Evolutionary conservation across 2,888 invertebrate species (phyloP).

Genomic region (Shargacucullia verbasci): DNA sequence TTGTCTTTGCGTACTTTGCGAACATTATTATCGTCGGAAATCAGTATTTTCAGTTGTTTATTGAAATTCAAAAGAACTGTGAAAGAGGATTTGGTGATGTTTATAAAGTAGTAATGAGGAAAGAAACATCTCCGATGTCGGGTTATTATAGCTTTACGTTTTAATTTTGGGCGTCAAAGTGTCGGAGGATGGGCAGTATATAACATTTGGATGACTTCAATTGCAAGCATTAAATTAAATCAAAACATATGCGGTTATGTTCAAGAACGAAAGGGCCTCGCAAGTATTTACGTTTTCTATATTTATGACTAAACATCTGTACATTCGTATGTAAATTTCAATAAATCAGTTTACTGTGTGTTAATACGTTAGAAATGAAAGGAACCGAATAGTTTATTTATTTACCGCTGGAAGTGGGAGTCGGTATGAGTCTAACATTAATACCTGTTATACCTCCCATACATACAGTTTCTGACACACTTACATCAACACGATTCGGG

Average conservation of each 20-base stretch:
- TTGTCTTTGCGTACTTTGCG: slow-evolving; percentile 79
- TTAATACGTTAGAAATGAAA: slow-evolving; percentile 65
- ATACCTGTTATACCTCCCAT: slow-evolving; percentile 63
- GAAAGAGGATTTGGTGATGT: slow-evolving; percentile 76
- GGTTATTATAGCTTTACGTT: slow-evolving; percentile 28
- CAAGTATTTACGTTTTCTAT: slow-evolving; percentile 51
- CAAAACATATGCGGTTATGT: slow-evolving; percentile 23
- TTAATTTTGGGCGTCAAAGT: slow-evolving; percentile 36
- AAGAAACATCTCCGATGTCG: slow-evolving; percentile 59
- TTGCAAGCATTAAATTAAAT: slow-evolving; percentile 31
- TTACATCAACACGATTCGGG: slow-evolving; percentile 76
- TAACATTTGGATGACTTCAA: slow-evolving; percentile 22
- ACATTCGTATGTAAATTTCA: slow-evolving; percentile 55
- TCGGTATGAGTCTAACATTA: slow-evolving; percentile 66
- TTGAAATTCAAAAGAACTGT: slow-evolving; percentile 77
- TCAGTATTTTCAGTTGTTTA: slow-evolving; percentile 84
- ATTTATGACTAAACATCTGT: slow-evolving; percentile 58
- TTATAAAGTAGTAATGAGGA: slow-evolving; percentile 74
- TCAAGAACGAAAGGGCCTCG: slow-evolving; percentile 29
- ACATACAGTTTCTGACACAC: slow-evolving; percentile 77
- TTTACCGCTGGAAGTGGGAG: slow-evolving; percentile 64
- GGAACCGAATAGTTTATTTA: slow-evolving; percentile 68
- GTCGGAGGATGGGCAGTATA: slow-evolving; percentile 31
- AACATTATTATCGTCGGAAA: slow-evolving; percentile 79
- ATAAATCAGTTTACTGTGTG: slow-evolving; percentile 61